Conservation (phyloP, 2,113 vertebrate genomes). For the Mobula hypostoma region DNA sequence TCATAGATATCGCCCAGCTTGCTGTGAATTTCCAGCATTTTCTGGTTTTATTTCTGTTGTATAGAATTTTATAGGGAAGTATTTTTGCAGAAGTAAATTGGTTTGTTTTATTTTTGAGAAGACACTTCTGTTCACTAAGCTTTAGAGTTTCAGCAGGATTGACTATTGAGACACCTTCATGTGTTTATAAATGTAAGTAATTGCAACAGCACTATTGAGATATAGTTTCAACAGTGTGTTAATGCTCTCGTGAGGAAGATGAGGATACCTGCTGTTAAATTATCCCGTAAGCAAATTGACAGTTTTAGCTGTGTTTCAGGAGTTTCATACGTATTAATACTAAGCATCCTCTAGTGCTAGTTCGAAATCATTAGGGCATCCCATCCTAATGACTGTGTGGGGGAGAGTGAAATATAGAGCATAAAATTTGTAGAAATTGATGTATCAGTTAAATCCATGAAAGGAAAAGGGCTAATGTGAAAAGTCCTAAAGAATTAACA, state of each 20-base stretch:
- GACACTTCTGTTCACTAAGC: not conserved
- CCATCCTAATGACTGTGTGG: too few relatives aligned
- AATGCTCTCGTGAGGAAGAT: not conserved
- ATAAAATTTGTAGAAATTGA: not conserved
- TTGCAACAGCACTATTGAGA: not conserved
- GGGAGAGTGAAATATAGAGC: not conserved
- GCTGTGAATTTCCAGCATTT: too few relatives aligned
- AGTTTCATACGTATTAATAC: not conserved
- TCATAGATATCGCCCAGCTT: too few relatives aligned
- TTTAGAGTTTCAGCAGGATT: not conserved
- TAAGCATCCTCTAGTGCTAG: not conserved
- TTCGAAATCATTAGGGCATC: not conserved
- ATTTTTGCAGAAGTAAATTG: not conserved
- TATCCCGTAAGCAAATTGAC: not conserved
- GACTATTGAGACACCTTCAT: not conserved
- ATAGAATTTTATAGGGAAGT: not conserved
- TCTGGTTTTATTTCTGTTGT: too few relatives aligned
- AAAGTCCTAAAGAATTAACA: not conserved
- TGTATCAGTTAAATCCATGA: not conserved
- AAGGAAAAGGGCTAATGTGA: not conserved
- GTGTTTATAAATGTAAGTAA: not conserved
- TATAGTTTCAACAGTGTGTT: not conserved
- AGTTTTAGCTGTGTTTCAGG: not conserved
- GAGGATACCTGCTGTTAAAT: not conserved
- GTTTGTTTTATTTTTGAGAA: not conserved